Evolutionary conservation across 35 echinoderm and acorn worm genomes (phyloP).

Genomic region (Anneissia japonica): DNA sequence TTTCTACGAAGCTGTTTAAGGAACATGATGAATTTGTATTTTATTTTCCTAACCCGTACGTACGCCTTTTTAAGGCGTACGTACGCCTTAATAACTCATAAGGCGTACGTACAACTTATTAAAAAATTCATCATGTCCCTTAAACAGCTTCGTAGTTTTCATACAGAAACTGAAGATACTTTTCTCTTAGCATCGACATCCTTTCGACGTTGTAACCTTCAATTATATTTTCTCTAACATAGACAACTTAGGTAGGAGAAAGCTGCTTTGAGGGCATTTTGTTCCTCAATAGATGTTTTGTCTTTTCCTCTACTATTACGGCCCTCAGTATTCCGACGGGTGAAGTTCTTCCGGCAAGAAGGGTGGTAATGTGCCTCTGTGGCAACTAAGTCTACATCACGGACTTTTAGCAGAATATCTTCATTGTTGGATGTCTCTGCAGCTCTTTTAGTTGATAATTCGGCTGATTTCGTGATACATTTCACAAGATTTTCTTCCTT

Average conservation of each 20-base stretch:
- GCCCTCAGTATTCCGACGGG: neutral
- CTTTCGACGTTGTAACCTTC: slow-evolving; percentile 19
- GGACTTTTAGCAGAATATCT: slow-evolving; percentile 24
- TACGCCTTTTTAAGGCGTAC: too few species aligned
- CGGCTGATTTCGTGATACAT: slow-evolving; percentile 4
- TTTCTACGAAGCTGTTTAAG: too few species aligned
- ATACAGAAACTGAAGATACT: slow-evolving; percentile 23
- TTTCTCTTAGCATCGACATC: slow-evolving; percentile 27
- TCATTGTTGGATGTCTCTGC: neutral
- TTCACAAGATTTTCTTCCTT: slow-evolving; percentile 21
- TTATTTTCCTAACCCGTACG: too few species aligned
- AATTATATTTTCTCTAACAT: slow-evolving; percentile 24
- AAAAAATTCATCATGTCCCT: too few species aligned
- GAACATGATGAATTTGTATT: too few species aligned
- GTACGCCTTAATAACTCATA: too few species aligned
- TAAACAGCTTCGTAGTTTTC: slow-evolving; percentile 22
- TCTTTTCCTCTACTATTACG: neutral
- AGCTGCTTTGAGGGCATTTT: slow-evolving; percentile 10
- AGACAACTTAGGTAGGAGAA: neutral
- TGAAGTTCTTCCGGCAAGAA: slow-evolving; percentile 26
- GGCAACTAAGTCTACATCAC: slow-evolving; percentile 35
- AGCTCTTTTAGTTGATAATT: neutral
- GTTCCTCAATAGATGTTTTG: neutral
- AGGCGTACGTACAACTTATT: too few species aligned
- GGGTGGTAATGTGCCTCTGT: slow-evolving; percentile 47